Evolutionary conservation across 2,888 invertebrate species (phyloP), one percentile per base, ranked within the genome.

Genomic region (Hirtodrosophila confusa): DNA sequence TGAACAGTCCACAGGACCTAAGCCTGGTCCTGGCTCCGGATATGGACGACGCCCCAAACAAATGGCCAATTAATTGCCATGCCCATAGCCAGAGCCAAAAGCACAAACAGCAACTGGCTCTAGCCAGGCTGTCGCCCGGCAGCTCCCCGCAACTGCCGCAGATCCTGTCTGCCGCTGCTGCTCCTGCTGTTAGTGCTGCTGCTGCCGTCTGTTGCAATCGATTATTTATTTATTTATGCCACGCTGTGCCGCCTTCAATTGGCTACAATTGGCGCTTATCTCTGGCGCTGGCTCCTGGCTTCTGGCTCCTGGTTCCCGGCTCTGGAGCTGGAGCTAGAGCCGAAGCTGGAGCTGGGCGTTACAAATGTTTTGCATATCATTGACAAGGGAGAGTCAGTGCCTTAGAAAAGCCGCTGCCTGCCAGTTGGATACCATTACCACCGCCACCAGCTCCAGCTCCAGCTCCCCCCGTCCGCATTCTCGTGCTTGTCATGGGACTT

Each of bases 191-290:
- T 7, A 7, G 35, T n/a, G 27, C 27, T 40, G 24, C 36, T 27
- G 37, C 53, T 55, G 51, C 49, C 44, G 50, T 44, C 55, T 56
- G 50, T 50, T 55, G 74, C 78, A 73, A 86, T 82, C 82, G 82
- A 86, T 84, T 82, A 80, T 83, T 86, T 86, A 82, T 86, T 86
- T 84, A 84, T 86, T 86, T 84, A 86, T 80, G 78, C 75, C 79
- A 78, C 73, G 73, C 80, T 78, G 69, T 77, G 75, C 76, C 72
- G 72, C 75, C 77, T 77, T 73, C 73, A 80, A 86, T 86, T 86
- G 82, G 75, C 75, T 82, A 82, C 76, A 80, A 85, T 85, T 78
- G 86, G 57, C 71, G 86, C 84, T 86, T 83, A 86, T 86, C 84
- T 75, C 51, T 58, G 76, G 40, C 64, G 50, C 54, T 49, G 40